These are phyloP conservation scores for Gymnocheta viridis DNA, from an alignment of 2,888 invertebrate genomes.

Conservation along the genomic window DNA sequence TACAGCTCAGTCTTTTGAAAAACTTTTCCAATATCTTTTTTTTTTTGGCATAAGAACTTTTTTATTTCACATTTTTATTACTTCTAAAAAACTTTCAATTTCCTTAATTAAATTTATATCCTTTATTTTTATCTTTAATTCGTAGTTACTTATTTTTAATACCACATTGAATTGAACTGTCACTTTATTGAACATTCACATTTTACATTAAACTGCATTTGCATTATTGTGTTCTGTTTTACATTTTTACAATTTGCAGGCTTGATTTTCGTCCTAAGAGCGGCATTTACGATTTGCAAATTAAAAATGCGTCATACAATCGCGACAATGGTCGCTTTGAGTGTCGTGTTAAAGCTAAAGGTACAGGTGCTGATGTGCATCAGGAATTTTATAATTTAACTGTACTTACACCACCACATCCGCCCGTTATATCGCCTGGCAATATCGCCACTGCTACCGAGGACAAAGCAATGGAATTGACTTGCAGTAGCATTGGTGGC, in stretches of 20 bases:
- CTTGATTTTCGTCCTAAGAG: constrained; percentile 89
- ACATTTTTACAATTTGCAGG: constrained; percentile 82
- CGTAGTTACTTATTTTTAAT: constrained; percentile 10
- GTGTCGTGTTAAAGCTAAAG: constrained; percentile 92
- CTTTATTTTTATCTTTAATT: not conserved
- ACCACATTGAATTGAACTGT: constrained; percentile 42
- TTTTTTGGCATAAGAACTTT: too few relatives aligned
- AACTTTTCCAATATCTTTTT: too few relatives aligned
- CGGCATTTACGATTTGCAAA: constrained; percentile 94
- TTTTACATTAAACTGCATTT: constrained; percentile 23
- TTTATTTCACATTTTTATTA: too few relatives aligned
- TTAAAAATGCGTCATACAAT: constrained; percentile 94
- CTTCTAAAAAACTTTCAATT: not conserved
- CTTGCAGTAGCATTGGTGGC: constrained; percentile 92
- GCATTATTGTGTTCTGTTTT: not conserved
- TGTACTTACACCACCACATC: constrained; percentile 92
- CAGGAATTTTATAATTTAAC: constrained; percentile 92
- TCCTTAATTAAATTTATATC: not conserved
- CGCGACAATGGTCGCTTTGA: constrained; percentile 96
- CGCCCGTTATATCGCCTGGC: constrained; percentile 90
- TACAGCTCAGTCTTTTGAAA: not conserved
- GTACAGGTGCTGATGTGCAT: constrained; percentile 91
- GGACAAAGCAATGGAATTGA: constrained; percentile 88
- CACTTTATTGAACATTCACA: constrained; percentile 24
- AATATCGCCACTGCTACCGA: constrained; percentile 91